Evolutionary conservation across 2,888 invertebrate species (phyloP).

Genomic region (Branchellion lobata): DNA sequence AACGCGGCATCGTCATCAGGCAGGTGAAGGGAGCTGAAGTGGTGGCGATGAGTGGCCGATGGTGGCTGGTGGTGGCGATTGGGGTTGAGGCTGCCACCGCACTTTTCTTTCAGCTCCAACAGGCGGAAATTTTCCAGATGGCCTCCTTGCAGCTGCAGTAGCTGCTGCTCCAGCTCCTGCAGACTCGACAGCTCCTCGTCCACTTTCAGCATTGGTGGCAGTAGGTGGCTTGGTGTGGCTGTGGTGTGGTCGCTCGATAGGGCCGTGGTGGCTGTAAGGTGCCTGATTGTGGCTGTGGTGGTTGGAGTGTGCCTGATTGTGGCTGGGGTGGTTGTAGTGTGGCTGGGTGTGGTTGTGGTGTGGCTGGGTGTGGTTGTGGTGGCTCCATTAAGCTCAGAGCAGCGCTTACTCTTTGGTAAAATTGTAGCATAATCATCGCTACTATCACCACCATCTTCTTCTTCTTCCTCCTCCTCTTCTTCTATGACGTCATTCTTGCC

Average conservation of each 20-base stretch:
- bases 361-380: neutral
- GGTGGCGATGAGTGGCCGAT: too few species aligned
- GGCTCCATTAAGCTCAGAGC: neutral
- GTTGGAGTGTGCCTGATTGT: neutral
- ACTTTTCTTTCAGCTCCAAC: constrained; percentile 3
- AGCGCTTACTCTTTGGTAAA: neutral
- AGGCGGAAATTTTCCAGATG: constrained; percentile 21
- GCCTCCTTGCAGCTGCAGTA: neutral
- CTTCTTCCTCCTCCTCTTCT: neutral
- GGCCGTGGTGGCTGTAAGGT: neutral
- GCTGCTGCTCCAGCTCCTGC: constrained; percentile 16
- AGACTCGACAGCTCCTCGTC: constrained; percentile 16
- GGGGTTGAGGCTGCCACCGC: neutral
- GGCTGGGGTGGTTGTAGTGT: neutral
- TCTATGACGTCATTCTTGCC: neutral
- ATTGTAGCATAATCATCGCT: neutral
- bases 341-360: too few species aligned
- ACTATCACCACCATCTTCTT: neutral
- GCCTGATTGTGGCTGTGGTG: neutral
- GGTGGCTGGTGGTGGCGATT: neutral
- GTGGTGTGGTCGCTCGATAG: neutral
- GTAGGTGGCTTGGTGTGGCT: neutral
- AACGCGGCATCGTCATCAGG: too few species aligned
- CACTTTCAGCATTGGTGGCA: neutral
- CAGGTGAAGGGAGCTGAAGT: too few species aligned